phyloP scores from a whole-genome alignment of 2,113 vertebrate species.

The Ailurus styani region DNA sequence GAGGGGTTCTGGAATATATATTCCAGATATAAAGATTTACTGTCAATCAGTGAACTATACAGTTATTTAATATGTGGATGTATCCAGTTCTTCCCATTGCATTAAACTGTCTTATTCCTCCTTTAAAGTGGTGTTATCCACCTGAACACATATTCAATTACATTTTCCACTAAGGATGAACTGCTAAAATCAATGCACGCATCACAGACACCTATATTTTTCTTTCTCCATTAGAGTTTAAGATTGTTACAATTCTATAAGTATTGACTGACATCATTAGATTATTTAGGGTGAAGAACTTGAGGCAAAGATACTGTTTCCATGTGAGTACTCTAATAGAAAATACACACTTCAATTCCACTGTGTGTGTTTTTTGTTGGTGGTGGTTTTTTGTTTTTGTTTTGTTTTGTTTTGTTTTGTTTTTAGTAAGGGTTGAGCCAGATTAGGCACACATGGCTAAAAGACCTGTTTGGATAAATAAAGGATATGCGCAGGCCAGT shows the following conservation, averaged over 20 bases:
- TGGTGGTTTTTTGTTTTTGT: neutral
- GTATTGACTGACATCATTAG: constrained; percentile 67
- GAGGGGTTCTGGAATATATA: neutral
- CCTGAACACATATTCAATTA: constrained; percentile 66
- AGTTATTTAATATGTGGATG: constrained; percentile 48
- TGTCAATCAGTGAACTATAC: constrained; percentile 44
- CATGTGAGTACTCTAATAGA: neutral
- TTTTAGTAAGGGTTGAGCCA: neutral
- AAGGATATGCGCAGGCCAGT: neutral
- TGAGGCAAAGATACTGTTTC: constrained; percentile 39
- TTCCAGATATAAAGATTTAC: neutral
- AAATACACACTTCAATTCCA: constrained; percentile 29
- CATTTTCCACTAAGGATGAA: constrained; percentile 60
- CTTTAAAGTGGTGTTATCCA: constrained; percentile 49
- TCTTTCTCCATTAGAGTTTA: constrained; percentile 58
- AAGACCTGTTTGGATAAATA: neutral
- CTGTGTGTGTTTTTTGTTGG: neutral
- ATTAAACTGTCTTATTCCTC: constrained; percentile 48
- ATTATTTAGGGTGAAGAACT: constrained; percentile 63
- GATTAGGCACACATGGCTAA: neutral
- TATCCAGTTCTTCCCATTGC: constrained; percentile 39
- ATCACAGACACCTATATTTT: constrained; percentile 59
- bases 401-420: neutral
- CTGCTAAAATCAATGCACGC: constrained; percentile 64
- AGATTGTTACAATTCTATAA: constrained; percentile 66